A percentile compares a stretch with the other conserved stretches of the same genome.
phyloP scores from a whole-genome alignment of 2,113 vertebrate genomes.

The Otocyon megalotis region DNA sequence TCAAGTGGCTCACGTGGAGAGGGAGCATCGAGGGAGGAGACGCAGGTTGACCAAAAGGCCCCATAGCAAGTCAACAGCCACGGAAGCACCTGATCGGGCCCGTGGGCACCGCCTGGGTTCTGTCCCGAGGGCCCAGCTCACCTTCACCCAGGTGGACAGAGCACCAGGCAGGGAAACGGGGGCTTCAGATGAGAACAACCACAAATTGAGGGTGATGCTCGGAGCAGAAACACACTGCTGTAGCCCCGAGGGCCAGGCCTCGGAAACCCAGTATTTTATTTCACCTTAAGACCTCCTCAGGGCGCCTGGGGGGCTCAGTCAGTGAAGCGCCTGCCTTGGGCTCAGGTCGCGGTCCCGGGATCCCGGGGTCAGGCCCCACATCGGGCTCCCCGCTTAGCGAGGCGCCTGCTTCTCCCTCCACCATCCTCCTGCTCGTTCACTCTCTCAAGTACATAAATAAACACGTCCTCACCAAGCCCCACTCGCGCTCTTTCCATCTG shows the following conservation, averaged over 20 bases:
- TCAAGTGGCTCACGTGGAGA: neutral
- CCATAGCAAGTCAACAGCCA: rapidly evolving
- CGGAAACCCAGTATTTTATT: neutral
- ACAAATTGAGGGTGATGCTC: neutral
- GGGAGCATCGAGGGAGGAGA: neutral
- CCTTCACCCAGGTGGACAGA: rapidly evolving
- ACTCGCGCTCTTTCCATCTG: no score
- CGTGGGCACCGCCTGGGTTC: rapidly evolving
- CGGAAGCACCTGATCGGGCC: neutral
- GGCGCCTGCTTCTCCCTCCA: neutral
- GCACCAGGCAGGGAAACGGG: rapidly evolving
- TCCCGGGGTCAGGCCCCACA: neutral
- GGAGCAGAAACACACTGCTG: neutral
- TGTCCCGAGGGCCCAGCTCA: neutral
- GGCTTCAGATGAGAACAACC: neutral
- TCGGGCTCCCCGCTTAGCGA: neutral
- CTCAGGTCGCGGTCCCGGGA: neutral
- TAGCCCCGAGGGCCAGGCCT: neutral
- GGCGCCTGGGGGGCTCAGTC: neutral
- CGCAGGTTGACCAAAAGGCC: neutral
- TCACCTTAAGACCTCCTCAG: neutral
- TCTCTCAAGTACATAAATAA: no score
- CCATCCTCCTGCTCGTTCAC: neutral
- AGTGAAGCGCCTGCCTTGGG: neutral
- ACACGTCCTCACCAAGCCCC: neutral